A percentile compares a stretch with the other conserved stretches of the same genome.
Conservation (phyloP, 2,888 invertebrate species). For the Monoplex corrugatus region DNA sequence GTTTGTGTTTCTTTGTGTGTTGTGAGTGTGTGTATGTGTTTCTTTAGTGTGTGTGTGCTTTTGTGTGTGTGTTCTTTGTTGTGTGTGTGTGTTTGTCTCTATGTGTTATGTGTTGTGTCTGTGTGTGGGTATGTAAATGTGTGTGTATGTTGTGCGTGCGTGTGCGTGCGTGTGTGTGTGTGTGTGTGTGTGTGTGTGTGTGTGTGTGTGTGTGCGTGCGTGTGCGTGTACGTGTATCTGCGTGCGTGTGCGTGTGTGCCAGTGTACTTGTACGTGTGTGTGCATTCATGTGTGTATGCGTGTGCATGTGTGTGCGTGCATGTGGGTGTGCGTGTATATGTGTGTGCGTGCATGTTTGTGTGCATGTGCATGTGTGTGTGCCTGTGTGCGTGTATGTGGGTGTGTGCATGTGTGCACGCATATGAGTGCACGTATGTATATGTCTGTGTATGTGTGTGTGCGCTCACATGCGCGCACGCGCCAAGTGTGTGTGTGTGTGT, state of each 20-base stretch:
- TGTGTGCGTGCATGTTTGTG: slow-evolving; percentile 31
- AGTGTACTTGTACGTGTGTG: slow-evolving; percentile 10
- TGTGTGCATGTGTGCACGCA: slow-evolving; percentile 17
- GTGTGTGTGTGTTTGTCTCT: slow-evolving; percentile 28
- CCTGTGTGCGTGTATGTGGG: slow-evolving; percentile 28
- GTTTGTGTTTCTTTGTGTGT: slow-evolving; percentile 9
- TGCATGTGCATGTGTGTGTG: slow-evolving; percentile 34
- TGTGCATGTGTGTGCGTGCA: neutral
- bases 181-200: slow-evolving; percentile 20
- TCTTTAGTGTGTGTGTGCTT: slow-evolving; percentile 2
- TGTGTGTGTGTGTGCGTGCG: slow-evolving; percentile 34
- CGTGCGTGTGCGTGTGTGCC: slow-evolving; percentile 17
- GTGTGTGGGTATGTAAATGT: slow-evolving; percentile 26
- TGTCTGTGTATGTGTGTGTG: slow-evolving; percentile 26
- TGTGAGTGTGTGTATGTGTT: slow-evolving; percentile 16
- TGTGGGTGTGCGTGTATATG: neutral
- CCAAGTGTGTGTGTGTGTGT: no score
- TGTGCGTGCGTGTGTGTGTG: slow-evolving; percentile 25
- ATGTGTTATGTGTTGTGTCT: neutral
- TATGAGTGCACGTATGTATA: slow-evolving; percentile 2
- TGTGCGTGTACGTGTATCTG: slow-evolving; percentile 11
- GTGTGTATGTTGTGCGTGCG: slow-evolving; percentile 30
- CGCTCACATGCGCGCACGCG: no score
- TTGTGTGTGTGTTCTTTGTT: neutral
- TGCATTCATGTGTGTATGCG: slow-evolving; percentile 3